phyloP scores from a whole-genome alignment of 1,140 invertebrate species.

The Brachionus plicatilis region DNA sequence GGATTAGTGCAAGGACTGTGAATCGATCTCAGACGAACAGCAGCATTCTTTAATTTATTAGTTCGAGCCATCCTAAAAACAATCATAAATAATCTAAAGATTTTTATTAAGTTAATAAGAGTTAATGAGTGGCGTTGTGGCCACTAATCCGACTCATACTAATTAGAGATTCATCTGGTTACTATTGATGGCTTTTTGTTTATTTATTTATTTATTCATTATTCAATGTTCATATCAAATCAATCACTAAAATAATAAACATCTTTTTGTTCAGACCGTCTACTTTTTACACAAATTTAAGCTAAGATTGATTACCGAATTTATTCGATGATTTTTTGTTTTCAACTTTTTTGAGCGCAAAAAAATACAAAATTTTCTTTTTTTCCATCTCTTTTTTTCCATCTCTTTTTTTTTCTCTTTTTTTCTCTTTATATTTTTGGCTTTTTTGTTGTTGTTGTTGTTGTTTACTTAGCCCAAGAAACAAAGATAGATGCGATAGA shows the following conservation, averaged over 20 bases:
- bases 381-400: too few species aligned
- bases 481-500: not conserved
- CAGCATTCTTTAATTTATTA: not conserved
- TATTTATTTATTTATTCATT: conserved; percentile 6
- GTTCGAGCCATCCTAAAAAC: not conserved
- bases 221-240: not conserved
- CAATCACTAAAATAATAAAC: conserved; percentile 1
- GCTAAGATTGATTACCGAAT: not conserved
- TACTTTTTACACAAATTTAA: not conserved
- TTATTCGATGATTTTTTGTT: not conserved
- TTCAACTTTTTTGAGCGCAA: not conserved
- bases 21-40: not conserved
- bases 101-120: not conserved
- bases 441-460: too few species aligned
- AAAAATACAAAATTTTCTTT: too few species aligned
- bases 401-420: too few species aligned
- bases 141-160: not conserved
- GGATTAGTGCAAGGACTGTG: not conserved
- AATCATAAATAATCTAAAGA: not conserved
- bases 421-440: not conserved
- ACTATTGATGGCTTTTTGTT: not conserved
- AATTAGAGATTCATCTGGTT: not conserved
- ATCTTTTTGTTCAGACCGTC: not conserved
- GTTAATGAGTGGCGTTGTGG: not conserved
- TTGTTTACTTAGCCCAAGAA: not conserved